phyloP scores from a whole-genome alignment of 2,113 vertebrate genomes.

The Elephas maximus region DNA sequence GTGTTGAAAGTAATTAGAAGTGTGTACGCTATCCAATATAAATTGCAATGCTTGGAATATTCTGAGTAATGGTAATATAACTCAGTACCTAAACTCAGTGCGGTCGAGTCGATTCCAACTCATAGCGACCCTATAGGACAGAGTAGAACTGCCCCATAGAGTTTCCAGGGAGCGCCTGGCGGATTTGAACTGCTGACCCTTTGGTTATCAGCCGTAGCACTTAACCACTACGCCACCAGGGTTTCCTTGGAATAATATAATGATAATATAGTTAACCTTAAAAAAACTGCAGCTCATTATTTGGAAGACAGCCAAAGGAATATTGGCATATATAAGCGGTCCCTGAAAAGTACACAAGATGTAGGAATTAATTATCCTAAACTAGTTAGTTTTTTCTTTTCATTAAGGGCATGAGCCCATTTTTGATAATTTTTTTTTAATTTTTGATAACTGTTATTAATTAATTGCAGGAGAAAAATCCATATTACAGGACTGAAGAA shows the following conservation, averaged over 20 bases:
- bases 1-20: conserved; percentile 73
- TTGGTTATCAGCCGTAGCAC: too few species aligned
- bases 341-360: conserved; percentile 80
- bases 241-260: too few species aligned
- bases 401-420: conserved; percentile 48
- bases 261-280: conserved; percentile 79
- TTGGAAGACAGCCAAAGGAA: conserved; percentile 82
- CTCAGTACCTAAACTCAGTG: too few species aligned
- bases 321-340: conserved; percentile 85
- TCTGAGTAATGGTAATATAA: conserved; percentile 70
- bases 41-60: conserved; percentile 69
- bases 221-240: too few species aligned
- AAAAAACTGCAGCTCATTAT: conserved; percentile 79
- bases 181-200: too few species aligned
- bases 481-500: conserved; percentile 5
- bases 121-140: too few species aligned
- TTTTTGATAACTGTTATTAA: conserved; percentile 70
- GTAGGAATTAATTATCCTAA: conserved; percentile 80
- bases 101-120: too few species aligned
- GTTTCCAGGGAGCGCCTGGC: too few species aligned
- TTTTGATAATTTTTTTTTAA: conserved; percentile 42
- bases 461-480: conserved; percentile 61
- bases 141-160: too few species aligned
- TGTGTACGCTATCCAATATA: conserved; percentile 78
- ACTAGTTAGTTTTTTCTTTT: conserved; percentile 66